A percentile compares a stretch with the other conserved stretches of the same genome.
Evolutionary conservation across 1,140 invertebrate species (phyloP).

Genomic region (Calliopsis andreniformis): DNA sequence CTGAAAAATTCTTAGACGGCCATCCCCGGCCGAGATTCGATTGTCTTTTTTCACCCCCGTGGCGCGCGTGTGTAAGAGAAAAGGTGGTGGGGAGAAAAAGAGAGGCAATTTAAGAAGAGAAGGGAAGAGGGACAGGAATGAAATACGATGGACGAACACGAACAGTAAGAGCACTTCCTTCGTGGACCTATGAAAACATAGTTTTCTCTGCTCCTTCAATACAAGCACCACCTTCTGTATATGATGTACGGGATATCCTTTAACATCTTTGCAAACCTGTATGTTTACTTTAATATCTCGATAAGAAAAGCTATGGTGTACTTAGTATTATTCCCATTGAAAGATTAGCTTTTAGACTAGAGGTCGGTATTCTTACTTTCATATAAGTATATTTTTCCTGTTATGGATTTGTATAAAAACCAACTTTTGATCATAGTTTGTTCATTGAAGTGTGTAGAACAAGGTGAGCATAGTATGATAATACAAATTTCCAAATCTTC

Average conservation of each 20-base stretch:
- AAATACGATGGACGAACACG: slow-evolving; percentile 43
- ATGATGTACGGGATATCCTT: slow-evolving; percentile 19
- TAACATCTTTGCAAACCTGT: slow-evolving; percentile 28
- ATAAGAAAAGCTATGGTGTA: neutral
- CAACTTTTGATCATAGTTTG: too few species aligned
- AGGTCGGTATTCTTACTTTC: slow-evolving; percentile 2
- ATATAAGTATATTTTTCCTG: neutral
- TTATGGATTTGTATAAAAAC: too few species aligned
- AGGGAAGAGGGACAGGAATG: slow-evolving; percentile 27
- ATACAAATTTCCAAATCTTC: too few species aligned
- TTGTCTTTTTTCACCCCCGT: slow-evolving; percentile 36
- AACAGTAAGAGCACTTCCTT: slow-evolving; percentile 51
- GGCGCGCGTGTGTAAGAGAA: too few species aligned
- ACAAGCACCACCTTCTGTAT: neutral
- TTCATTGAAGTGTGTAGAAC: too few species aligned
- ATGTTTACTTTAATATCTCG: slow-evolving; percentile 36
- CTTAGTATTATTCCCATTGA: slow-evolving; percentile 38
- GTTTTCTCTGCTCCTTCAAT: slow-evolving; percentile 17
- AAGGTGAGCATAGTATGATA: too few species aligned
- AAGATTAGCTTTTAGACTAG: slow-evolving; percentile 4
- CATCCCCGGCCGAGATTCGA: slow-evolving; percentile 48
- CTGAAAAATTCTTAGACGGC: slow-evolving; percentile 42
- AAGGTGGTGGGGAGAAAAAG: slow-evolving; percentile 16
- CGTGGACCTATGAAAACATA: slow-evolving; percentile 50
- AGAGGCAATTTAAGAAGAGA: slow-evolving; percentile 2